A percentile compares a stretch with the other conserved stretches of the same genome.
These are phyloP conservation scores for Steatocranus sp. DNA, from an alignment of 2,797 vertebrate species.

Conservation along the genomic window DNA sequence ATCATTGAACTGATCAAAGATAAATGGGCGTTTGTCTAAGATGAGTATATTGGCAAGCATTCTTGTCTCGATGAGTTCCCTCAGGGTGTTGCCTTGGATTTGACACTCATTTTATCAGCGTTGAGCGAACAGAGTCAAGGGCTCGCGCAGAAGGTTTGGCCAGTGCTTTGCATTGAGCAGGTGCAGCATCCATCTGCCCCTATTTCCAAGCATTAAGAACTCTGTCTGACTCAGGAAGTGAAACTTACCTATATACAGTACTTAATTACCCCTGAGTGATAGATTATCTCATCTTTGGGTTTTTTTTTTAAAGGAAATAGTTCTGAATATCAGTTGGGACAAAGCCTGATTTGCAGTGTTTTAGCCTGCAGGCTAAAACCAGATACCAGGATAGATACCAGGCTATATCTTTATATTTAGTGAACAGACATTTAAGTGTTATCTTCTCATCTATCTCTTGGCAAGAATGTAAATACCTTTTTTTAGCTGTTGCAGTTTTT, in stretches of 20 bases:
- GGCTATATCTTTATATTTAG: not conserved
- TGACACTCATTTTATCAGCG: slow-evolving; percentile 48
- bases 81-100: slow-evolving; percentile 36
- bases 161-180: slow-evolving; percentile 41
- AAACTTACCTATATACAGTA: slow-evolving; percentile 4
- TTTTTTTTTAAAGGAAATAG: not conserved
- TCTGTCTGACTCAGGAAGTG: slow-evolving; percentile 27
- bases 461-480: not conserved
- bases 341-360: not conserved
- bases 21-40: slow-evolving; percentile 34
- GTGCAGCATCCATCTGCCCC: slow-evolving; percentile 63
- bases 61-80: slow-evolving; percentile 38
- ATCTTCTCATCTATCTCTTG: not conserved
- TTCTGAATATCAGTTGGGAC: not conserved
- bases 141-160: slow-evolving; percentile 41
- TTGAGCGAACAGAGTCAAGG: slow-evolving; percentile 36
- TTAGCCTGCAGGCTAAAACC: not conserved
- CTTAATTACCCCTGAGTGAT: slow-evolving; percentile 24
- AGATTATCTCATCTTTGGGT: not conserved
- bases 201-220: slow-evolving; percentile 35
- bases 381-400: not conserved
- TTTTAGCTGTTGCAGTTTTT: not conserved
- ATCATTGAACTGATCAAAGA: slow-evolving; percentile 13
- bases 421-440: not conserved
- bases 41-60: slow-evolving; percentile 25